These are phyloP conservation scores for Gryon sp. DNA, from an alignment of 1,140 invertebrate species.

Conservation along the genomic window DNA sequence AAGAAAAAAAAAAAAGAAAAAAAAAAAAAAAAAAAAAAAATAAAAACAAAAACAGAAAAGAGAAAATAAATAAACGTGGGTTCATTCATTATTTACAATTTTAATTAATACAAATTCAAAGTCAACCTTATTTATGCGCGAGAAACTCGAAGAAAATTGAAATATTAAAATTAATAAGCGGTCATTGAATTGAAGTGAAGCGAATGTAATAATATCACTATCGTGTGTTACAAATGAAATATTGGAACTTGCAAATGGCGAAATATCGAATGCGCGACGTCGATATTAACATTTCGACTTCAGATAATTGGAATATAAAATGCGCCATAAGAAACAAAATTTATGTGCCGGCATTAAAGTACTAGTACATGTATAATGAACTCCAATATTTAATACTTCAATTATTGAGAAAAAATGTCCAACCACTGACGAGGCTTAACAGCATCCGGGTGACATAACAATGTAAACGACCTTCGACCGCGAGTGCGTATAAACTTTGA, in stretches of 20 bases:
- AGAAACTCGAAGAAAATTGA: constrained; percentile 39
- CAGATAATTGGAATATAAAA: constrained; percentile 56
- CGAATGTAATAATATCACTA: constrained; percentile 13
- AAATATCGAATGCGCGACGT: constrained; percentile 39
- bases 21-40: too few species aligned
- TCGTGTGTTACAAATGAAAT: constrained; percentile 45
- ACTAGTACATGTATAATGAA: constrained; percentile 32
- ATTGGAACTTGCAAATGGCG: constrained; percentile 25
- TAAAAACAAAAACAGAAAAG: too few species aligned
- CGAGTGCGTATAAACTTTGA: too few species aligned
- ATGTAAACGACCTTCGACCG: constrained; percentile 5
- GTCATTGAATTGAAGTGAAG: constrained; percentile 41
- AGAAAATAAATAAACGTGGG: not conserved
- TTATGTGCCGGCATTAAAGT: constrained; percentile 39
- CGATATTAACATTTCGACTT: constrained; percentile 47
- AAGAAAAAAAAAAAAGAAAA: too few species aligned
- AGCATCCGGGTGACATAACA: not conserved
- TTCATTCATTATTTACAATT: constrained; percentile 12
- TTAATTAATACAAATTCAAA: constrained; percentile 24
- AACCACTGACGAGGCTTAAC: not conserved
- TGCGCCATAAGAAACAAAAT: constrained; percentile 26
- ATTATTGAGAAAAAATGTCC: constrained; percentile 30
- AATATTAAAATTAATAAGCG: constrained; percentile 58
- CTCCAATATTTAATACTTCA: constrained; percentile 39
- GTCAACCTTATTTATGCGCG: constrained; percentile 22